Evolutionary conservation across 1,140 invertebrate genomes (phyloP), one percentile per base, ranked within the genome.

Genomic region (Bombus confusus): DNA sequence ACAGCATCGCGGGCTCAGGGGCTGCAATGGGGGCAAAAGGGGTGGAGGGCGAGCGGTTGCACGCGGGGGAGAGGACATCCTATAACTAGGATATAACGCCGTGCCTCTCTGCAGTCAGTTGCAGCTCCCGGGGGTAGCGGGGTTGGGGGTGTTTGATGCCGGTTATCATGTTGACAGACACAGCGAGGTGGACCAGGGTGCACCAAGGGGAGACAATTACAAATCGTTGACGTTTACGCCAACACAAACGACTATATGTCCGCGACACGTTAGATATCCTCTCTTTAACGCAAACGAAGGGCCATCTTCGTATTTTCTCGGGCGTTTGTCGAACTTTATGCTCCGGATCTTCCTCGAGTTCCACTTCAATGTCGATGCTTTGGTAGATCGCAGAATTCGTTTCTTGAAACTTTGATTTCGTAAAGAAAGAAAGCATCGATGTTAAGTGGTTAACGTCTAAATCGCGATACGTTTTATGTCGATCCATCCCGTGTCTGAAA

Each of bases 161-260:
- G 91, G 94, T 94, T 94, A 94, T 95, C 94, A 95, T 94, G 94
- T 94, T 94, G 93, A 94, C 94, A 94, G 93, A 94, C 93, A 93
- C 92, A 93, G 92, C 93, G 87, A 91, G 92, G 90, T 92, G 91
- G 88, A 89, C 84, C 88, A 81, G 88, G 90, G 90, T 90, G 86
- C 74, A 88, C 89, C 91, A 90, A 92, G 91, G 93, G 91, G 91
- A 93, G 94, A 94, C 94, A 94, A 94, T 94, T 94, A 95, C 93
- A 94, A 95, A 95, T 95, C 93, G 94, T 94, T 93, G 93, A 94
- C 94, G 91, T 94, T 94, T 94, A 93, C 92, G 92, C 92, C 92
- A 92, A 92, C 90, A 90, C 90, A 92, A 93, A 93, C 91, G 91
- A 91, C 84, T 91, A 88, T 86, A 90, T 88, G 91, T 92, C 90